Evolutionary conservation across 2,797 vertebrate genomes (phyloP).

Genomic region (Mormyrops attenuatus): DNA sequence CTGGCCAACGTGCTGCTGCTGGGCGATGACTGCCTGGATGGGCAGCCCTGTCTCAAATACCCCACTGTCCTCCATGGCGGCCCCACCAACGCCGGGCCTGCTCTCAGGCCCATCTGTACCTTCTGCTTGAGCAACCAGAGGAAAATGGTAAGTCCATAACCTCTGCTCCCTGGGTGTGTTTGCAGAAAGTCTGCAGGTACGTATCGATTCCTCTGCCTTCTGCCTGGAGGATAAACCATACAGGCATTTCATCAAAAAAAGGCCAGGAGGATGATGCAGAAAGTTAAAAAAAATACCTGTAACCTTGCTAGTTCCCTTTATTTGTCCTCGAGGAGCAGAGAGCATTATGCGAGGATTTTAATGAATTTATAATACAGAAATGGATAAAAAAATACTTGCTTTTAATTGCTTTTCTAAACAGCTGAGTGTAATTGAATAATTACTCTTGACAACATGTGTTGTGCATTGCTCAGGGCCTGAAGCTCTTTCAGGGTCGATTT

Average conservation of each 20-base stretch:
- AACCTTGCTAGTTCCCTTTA: not conserved
- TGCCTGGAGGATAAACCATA: not conserved
- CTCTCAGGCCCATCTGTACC: constrained; percentile 78
- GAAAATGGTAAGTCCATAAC: constrained; percentile 65
- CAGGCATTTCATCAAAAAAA: not conserved
- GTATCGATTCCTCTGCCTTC: not conserved
- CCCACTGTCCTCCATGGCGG: constrained; percentile 53
- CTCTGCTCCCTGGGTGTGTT: not conserved
- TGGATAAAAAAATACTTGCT: not conserved
- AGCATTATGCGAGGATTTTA: not conserved
- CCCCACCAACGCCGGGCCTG: constrained; percentile 34
- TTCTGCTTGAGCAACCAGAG: constrained; percentile 85
- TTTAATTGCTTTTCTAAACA: constrained; percentile 8
- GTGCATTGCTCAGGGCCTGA: not conserved
- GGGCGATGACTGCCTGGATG: constrained; percentile 63
- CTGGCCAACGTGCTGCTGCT: constrained; percentile 76
- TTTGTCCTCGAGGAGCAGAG: not conserved
- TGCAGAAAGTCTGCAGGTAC: not conserved
- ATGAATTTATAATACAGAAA: constrained; percentile 6
- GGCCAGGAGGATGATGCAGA: not conserved
- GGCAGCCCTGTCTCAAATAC: constrained; percentile 66
- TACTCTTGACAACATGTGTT: not conserved
- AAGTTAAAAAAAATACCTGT: not conserved
- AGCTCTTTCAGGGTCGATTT: not conserved
- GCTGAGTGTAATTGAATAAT: not conserved